phyloP scores from a whole-genome alignment of 2,797 vertebrate species.

The Paedocypris micromegethes region DNA sequence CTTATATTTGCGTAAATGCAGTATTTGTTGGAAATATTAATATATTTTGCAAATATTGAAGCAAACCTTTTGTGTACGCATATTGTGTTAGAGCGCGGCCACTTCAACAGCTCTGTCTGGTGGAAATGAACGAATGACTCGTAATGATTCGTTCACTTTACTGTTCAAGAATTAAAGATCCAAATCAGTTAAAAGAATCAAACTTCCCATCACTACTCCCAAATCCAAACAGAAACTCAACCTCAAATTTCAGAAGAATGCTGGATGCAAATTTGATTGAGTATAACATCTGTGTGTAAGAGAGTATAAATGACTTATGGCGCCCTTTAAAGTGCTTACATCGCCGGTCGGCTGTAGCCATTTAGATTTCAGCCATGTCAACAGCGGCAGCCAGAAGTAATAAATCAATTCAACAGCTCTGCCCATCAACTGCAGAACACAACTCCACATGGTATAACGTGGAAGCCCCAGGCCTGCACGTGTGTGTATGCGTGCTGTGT shows the following conservation, averaged over 20 bases:
- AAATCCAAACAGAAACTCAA: constrained; percentile 14
- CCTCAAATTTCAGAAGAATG: constrained; percentile 9
- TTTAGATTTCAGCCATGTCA: constrained; percentile 40
- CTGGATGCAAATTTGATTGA: constrained; percentile 10
- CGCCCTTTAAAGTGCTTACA: constrained; percentile 36
- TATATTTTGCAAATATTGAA: too few species aligned
- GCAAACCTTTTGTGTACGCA: too few species aligned
- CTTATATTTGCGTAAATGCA: too few species aligned
- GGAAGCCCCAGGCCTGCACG: constrained; percentile 24
- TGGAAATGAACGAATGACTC: too few species aligned
- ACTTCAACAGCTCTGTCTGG: too few species aligned
- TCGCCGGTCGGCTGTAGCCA: constrained; percentile 26
- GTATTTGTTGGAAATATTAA: too few species aligned
- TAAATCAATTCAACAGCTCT: constrained; percentile 39
- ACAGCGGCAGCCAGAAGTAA: constrained; percentile 33
- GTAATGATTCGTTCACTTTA: too few species aligned
- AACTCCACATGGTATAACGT: constrained; percentile 23
- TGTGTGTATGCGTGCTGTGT: neutral
- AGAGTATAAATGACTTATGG: constrained; percentile 18
- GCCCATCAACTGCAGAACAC: constrained; percentile 25
- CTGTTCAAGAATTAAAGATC: too few species aligned
- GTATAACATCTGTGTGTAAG: constrained; percentile 12
- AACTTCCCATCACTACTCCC: too few species aligned
- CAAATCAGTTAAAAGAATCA: too few species aligned
- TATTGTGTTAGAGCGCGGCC: too few species aligned